Evolutionary conservation across 2,797 vertebrate genomes (phyloP).

Genomic region (Caiman crocodilus): DNA sequence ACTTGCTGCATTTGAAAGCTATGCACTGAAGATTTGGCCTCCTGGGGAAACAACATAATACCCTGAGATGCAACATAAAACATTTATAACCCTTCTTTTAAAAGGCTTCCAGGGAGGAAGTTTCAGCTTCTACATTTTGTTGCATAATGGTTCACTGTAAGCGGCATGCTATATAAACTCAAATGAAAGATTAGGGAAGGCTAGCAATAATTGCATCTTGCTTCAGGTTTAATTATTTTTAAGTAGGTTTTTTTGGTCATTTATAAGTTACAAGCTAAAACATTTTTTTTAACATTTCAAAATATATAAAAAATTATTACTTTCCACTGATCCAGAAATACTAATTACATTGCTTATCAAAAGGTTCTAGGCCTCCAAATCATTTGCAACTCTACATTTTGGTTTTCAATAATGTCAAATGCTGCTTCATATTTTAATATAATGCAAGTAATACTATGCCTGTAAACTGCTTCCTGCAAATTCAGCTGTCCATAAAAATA

Average conservation of each 20-base stretch:
- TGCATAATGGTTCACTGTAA: neutral
- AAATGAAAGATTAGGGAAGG: slow-evolving; percentile 7
- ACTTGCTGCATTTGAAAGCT: slow-evolving; percentile 21
- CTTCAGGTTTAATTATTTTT: neutral
- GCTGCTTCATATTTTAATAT: neutral
- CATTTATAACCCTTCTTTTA: slow-evolving; percentile 54
- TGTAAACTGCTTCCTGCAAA: too few relatives aligned
- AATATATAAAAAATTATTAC: neutral
- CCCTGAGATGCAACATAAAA: slow-evolving; percentile 50
- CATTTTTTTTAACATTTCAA: neutral
- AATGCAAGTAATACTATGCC: neutral
- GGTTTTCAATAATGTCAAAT: neutral
- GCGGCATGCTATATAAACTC: neutral
- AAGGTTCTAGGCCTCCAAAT: neutral
- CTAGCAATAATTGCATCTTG: neutral
- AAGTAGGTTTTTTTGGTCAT: neutral
- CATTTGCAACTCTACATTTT: neutral
- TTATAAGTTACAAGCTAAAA: neutral
- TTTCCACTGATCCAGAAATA: slow-evolving; percentile 4
- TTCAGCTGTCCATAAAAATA: neutral
- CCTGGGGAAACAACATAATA: slow-evolving; percentile 32
- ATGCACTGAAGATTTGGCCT: slow-evolving; percentile 17
- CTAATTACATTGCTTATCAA: neutral
- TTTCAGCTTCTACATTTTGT: slow-evolving; percentile 52
- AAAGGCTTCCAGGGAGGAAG: slow-evolving; percentile 44